Conservation (phyloP, 2,888 invertebrate genomes). For the Dasypogon diadema region DNA sequence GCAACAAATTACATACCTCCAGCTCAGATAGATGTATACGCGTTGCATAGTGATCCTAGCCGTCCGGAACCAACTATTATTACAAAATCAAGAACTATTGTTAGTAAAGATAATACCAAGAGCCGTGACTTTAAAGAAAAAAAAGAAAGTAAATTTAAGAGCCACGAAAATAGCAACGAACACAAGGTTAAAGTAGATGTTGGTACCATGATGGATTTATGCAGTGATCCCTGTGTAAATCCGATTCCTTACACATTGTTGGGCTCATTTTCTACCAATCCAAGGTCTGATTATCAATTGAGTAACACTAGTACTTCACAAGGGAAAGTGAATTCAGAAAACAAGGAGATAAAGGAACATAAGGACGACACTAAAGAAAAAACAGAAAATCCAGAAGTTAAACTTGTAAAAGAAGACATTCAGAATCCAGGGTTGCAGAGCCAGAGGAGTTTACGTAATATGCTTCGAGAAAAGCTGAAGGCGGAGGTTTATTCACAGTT, state of each 20-base stretch:
- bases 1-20: slow-evolving; percentile 46
- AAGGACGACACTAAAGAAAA: background rate
- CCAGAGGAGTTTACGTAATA: slow-evolving; percentile 9
- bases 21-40: slow-evolving; percentile 42
- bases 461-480: slow-evolving; percentile 42
- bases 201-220: slow-evolving; percentile 49
- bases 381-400: background rate
- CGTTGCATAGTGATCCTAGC: background rate
- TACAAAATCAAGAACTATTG: slow-evolving; percentile 22
- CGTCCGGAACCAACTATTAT: slow-evolving; percentile 19
- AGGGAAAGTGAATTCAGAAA: background rate
- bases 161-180: background rate
- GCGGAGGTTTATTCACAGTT: slow-evolving; percentile 49
- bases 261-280: background rate
- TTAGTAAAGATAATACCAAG: background rate
- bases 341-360: background rate
- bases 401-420: background rate
- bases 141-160: background rate
- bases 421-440: background rate
- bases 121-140: background rate
- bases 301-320: background rate
- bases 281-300: background rate
- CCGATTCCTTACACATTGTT: background rate
- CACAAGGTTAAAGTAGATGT: slow-evolving; percentile 24
- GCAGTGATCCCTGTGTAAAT: slow-evolving; percentile 33